phyloP scores from a whole-genome alignment of 64 coral and sea anemone species.

The Stichodactyla helianthus region DNA sequence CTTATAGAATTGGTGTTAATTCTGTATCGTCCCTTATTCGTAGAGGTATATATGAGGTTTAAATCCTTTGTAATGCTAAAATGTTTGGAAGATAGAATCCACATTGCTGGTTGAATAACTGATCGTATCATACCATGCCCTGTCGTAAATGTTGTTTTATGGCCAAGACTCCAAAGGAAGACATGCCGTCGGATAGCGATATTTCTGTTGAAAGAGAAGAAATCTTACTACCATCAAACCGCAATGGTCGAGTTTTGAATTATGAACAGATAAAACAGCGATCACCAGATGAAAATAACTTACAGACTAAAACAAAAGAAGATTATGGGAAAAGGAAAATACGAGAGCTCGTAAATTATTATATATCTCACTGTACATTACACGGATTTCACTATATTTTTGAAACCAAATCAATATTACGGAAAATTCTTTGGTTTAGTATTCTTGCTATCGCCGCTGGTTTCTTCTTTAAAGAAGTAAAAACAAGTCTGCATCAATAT shows the following conservation, averaged over 20 bases:
- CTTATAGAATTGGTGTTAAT: not conserved
- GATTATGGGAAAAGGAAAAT: constrained; percentile 45
- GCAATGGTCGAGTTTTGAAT: constrained; percentile 2
- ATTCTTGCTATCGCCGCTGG: constrained; percentile 53
- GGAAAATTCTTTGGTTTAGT: constrained; percentile 62
- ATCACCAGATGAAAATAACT: not conserved
- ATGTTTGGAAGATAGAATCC: constrained; percentile 1
- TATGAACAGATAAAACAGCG: constrained; percentile 21
- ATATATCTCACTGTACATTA: constrained; percentile 62
- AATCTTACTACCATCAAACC: constrained; percentile 26
- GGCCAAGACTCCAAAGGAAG: constrained; percentile 1
- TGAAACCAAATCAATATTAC: constrained; percentile 73
- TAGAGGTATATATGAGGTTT: not conserved
- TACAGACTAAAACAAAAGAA: not conserved
- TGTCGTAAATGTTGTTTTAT: constrained; percentile 14
- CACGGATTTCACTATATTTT: constrained; percentile 87
- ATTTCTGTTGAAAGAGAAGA: constrained; percentile 19
- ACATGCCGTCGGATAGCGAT: not conserved
- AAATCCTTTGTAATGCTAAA: not conserved
- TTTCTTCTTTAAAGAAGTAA: constrained; percentile 78
- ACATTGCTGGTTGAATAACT: constrained; percentile 3
- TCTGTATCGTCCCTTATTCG: not conserved
- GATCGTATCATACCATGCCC: constrained; percentile 9
- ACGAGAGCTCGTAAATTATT: constrained; percentile 45
- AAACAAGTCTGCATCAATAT: constrained; percentile 58